phyloP scores from a whole-genome alignment of 2,888 invertebrate species.

The Scaptomyza flava region DNA sequence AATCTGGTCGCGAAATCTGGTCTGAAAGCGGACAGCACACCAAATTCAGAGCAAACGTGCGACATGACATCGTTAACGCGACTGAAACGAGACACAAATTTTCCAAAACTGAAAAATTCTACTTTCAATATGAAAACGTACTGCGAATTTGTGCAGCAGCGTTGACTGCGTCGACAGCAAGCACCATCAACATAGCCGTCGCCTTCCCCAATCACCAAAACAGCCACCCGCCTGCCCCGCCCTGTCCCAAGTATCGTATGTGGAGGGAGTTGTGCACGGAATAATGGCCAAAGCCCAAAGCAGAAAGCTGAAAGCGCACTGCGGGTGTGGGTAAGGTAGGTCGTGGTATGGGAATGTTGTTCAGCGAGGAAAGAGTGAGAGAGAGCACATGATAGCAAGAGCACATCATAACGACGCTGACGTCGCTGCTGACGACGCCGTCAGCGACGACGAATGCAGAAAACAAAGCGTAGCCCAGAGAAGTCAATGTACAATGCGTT shows the following conservation, averaged over 20 bases:
- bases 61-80: constrained; percentile 82
- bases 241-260: constrained; percentile 3
- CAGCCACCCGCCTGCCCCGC: constrained; percentile 7
- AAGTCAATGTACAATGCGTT: constrained; percentile 81
- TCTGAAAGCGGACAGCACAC: constrained; percentile 18
- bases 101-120: constrained; percentile 82
- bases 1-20: constrained; percentile 24
- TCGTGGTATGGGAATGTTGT: constrained; percentile 81
- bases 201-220: constrained; percentile 9
- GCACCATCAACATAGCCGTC: constrained; percentile 20
- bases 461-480: constrained; percentile 79
- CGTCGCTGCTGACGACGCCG: constrained; percentile 12
- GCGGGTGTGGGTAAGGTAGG: constrained; percentile 84
- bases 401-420: constrained; percentile 6
- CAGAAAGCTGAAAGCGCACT: constrained; percentile 80
- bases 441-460: constrained; percentile 66
- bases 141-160: constrained; percentile 57
- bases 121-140: constrained; percentile 77
- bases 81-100: constrained; percentile 77
- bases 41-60: constrained; percentile 71
- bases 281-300: constrained; percentile 57
- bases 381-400: constrained; percentile 4
- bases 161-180: constrained; percentile 37
- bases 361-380: constrained; percentile 16
- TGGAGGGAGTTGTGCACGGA: constrained; percentile 73